Evolutionary conservation across 2,113 vertebrate genomes (phyloP).

Genomic region (Alces alces): DNA sequence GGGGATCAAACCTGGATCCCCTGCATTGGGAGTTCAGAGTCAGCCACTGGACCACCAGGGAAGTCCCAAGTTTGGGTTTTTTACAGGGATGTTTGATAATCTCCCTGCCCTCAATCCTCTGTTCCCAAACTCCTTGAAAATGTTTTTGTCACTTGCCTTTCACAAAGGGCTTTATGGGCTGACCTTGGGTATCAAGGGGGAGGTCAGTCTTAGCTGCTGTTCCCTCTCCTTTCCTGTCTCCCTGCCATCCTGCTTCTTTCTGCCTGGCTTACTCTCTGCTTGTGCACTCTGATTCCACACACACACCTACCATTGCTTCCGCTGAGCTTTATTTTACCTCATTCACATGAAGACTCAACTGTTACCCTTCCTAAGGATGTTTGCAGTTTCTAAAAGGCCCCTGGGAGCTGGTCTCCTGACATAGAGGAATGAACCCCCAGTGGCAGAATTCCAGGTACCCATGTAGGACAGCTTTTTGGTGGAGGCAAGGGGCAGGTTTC

Average conservation of each 20-base stretch:
- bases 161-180: background rate
- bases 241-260: background rate
- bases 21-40: background rate
- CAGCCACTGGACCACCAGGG: background rate
- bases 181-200: background rate
- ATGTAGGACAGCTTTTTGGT: background rate
- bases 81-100: background rate
- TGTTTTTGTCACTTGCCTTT: background rate
- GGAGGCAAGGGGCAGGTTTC: background rate
- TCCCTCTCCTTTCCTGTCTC: background rate
- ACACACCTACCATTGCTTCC: background rate
- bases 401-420: background rate
- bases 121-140: background rate
- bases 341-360: background rate
- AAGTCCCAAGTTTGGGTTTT: background rate
- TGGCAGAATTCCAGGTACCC: background rate
- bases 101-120: rapidly evolving
- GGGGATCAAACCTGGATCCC: background rate
- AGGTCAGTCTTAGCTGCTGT: too few species aligned
- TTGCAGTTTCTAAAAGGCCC: background rate
- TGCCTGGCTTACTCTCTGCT: background rate
- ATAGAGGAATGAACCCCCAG: background rate
- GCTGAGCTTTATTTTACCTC: background rate
- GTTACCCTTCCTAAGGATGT: background rate
- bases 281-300: too few species aligned